Conservation (phyloP, 1,140 invertebrate species). For the Medauroidea extradentata region DNA sequence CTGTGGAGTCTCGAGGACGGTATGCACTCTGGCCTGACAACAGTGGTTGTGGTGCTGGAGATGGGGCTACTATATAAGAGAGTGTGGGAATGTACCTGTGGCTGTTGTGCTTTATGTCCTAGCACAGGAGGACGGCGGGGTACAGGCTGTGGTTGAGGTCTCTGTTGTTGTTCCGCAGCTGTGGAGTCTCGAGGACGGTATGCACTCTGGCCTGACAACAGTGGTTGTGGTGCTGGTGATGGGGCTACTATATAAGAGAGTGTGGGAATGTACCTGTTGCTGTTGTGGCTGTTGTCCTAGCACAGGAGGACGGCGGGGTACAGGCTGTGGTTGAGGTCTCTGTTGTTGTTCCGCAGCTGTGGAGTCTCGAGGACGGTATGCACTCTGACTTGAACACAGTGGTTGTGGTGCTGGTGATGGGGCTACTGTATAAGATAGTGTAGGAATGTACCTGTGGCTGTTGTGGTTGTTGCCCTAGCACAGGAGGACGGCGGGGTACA, state of each 20-base stretch:
- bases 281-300: background rate
- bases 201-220: background rate
- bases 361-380: background rate
- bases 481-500: background rate
- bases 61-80: conserved; percentile 4
- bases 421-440: conserved; percentile 5
- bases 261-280: no score
- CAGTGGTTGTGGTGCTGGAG: background rate
- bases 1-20: background rate
- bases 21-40: background rate
- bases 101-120: background rate
- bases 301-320: background rate
- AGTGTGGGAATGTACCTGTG: no score
- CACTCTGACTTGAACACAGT: background rate
- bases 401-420: background rate
- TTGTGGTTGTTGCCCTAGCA: background rate
- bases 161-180: background rate
- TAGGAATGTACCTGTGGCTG: no score
- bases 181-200: background rate
- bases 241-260: no score
- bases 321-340: background rate
- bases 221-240: background rate
- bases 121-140: background rate
- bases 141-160: background rate
- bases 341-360: background rate